Percentiles rank a stretch among this genome's conserved stretches.
Conservation (phyloP, 2,113 vertebrate species). For the zebrafish (Danio rerio) region GRCz12tu NC_133192.1:31147501-31148000, state of each 20-base stretch:
- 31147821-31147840: conserved; percentile 30
- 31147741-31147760: conserved; percentile 33
- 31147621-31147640: conserved; percentile 37
- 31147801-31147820: conserved; percentile 22
- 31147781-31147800: conserved; percentile 26
- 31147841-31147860: conserved; percentile 33
- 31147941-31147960: conserved; percentile 26
- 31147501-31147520: conserved; percentile 35
- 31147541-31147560: conserved; percentile 27
- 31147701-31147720: conserved; percentile 49
- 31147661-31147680: conserved; percentile 32
- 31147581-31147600: conserved; percentile 32
- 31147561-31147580: conserved; percentile 11
- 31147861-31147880: conserved; percentile 30
- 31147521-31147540: conserved; percentile 25
- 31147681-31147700: conserved; percentile 46
- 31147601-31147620: neutral
- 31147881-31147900: conserved; percentile 38
- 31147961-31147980: too few species aligned
- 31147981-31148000: too few species aligned
- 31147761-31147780: conserved; percentile 49
- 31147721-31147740: conserved; percentile 36
- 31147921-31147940: conserved; percentile 31
- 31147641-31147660: conserved; percentile 34
- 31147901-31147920: conserved; percentile 31